Base-by-base conservation (phyloP, 1,140 invertebrate species). In the Kradibia gibbosae region DNA sequence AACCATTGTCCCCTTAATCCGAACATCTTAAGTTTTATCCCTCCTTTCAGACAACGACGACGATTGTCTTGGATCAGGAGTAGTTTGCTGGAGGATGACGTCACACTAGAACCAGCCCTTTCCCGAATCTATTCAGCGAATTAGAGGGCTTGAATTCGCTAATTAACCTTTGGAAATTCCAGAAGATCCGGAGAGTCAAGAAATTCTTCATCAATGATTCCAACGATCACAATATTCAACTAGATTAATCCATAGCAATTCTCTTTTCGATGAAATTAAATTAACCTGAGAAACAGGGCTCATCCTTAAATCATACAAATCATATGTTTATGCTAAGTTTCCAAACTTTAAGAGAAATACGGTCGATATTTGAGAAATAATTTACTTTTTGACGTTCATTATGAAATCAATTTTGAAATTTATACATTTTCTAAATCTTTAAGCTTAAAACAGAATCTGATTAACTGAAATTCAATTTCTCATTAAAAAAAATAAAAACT, bases 131-230 rank as follows among this genome's bases (percentile, higher is more conserved):
- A 78, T 78, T 82, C 75, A 39, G 25, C 55, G 70, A 82, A 73
- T 78, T 82, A 82, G 75, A 82, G 70, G 55, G 70, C 31, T 73
- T 67, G 75, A 82, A 82, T 65, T 82, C 34, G 70, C 81, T 78
- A 82, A 82, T 82, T 73, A 82, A 78, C 81, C 81, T 78, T 73
- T 42, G 62, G 80, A 36, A 78, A 82, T 78, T 28, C 28, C 50
- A 13, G 48, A 13, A 65, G 71, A 45, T 42, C 42, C 15, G 7
- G 17, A 34, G 28, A 78, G 55, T 67, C 20, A n/a, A 67, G 57
- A 22, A 74, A 34, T 71, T 48, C 62, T 39, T 71, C n/a, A 10
- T 48, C 39, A 48, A 28, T n/a, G 62, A 67, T 60, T 13, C 17
- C n/a, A 60, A 67, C 34, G 60, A 65, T 65, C 60, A 17, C 60